These are phyloP conservation scores for Gymnopithys bicolor DNA, from an alignment of 2,797 vertebrate genomes.

Conservation along the genomic window DNA sequence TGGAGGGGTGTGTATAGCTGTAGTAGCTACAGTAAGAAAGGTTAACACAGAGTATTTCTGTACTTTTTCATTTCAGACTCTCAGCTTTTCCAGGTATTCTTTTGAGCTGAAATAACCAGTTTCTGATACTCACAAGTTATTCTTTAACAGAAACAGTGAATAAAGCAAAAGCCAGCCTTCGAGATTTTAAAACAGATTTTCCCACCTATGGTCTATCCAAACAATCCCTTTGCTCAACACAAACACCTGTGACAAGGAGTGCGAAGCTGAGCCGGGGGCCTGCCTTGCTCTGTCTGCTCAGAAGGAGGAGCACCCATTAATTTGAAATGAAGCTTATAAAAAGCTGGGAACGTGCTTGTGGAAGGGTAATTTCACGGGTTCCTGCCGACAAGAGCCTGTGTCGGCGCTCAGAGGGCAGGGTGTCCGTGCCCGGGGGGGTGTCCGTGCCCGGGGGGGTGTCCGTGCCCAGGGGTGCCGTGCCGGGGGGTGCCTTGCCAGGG, in stretches of 20 bases:
- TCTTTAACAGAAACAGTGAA: background rate
- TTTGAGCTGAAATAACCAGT: background rate
- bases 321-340: background rate
- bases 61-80: background rate
- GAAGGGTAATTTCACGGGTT: background rate
- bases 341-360: background rate
- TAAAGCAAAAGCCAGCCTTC: background rate
- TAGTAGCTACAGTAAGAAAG: background rate
- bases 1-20: background rate
- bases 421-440: no score
- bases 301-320: background rate
- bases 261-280: background rate
- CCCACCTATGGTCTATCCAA: background rate
- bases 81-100: background rate
- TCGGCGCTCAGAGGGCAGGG: rapidly evolving
- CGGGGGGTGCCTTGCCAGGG: no score
- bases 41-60: background rate
- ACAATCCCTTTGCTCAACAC: background rate
- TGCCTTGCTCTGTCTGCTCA: rapidly evolving
- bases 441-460: no score
- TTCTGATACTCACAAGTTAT: background rate
- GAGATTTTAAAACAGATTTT: background rate
- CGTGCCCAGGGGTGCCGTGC: no score
- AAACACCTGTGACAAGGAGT: background rate
- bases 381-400: background rate